Percentiles rank a stretch among this genome's conserved stretches.
These are phyloP conservation scores for Merodon equestris DNA, from an alignment of 2,888 invertebrate species.

Conservation along the genomic window DNA sequence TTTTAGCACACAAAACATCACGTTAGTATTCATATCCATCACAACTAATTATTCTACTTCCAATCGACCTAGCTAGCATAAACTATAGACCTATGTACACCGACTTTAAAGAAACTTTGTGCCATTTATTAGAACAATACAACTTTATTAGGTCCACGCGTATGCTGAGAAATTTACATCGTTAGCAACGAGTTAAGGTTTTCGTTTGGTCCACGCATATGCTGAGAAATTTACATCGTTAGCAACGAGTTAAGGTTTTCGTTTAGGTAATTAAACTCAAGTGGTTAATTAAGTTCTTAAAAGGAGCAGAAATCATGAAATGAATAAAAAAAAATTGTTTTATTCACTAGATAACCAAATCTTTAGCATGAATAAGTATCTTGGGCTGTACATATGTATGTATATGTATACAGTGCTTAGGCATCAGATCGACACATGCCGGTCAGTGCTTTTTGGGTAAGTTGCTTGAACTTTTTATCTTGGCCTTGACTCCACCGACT, in stretches of 20 bases:
- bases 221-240: constrained; percentile 14
- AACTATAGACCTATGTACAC: no score
- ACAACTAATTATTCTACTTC: no score
- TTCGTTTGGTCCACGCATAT: no score
- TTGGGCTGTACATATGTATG: constrained; percentile 20
- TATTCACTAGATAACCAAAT: constrained; percentile 29
- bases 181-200: constrained; percentile 15
- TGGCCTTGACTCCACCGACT: constrained; percentile 35
- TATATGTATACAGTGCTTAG: not conserved
- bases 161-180: constrained; percentile 12
- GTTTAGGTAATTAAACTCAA: constrained; percentile 33
- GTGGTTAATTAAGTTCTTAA: constrained; percentile 38
- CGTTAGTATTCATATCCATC: no score
- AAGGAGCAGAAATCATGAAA: no score
- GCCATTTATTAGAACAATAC: no score
- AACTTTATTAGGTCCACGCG: no score
- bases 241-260: constrained; percentile 17
- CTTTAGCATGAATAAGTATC: constrained; percentile 7
- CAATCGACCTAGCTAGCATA: no score
- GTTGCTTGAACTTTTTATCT: constrained; percentile 36
- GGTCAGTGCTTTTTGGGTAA: constrained; percentile 23
- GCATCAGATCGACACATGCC: constrained; percentile 24
- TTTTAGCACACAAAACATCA: no score
- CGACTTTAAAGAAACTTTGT: no score
- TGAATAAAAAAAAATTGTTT: constrained; percentile 8